phyloP scores from a whole-genome alignment of 1,140 invertebrate genomes.

The Anastrepha obliqua region DNA sequence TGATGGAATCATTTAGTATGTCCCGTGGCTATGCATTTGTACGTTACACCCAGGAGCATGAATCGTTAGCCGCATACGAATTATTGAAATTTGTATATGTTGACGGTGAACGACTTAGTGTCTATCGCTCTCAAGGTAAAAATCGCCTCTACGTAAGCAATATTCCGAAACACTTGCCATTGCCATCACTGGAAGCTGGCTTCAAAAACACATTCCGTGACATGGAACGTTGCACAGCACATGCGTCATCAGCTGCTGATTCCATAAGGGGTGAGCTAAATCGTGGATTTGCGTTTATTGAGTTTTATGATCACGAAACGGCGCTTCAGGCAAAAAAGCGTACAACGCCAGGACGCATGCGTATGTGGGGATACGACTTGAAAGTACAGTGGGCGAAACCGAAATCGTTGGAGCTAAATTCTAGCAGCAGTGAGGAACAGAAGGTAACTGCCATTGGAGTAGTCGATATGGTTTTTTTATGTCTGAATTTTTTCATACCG shows the following conservation, averaged over 20 bases:
- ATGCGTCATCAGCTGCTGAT: background rate
- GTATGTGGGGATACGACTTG: slow-evolving; percentile 56
- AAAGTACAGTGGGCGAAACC: slow-evolving; percentile 57
- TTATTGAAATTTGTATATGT: slow-evolving; percentile 54
- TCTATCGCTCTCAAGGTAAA: slow-evolving; percentile 56
- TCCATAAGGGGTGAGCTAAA: slow-evolving; percentile 21
- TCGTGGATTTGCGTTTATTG: slow-evolving; percentile 58
- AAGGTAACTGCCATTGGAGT: slow-evolving; percentile 3
- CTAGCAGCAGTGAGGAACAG: background rate
- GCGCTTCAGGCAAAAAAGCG: slow-evolving; percentile 57
- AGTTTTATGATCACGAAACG: slow-evolving; percentile 58
- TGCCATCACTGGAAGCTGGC: slow-evolving; percentile 37
- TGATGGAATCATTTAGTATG: slow-evolving; percentile 84
- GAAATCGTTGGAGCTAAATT: slow-evolving; percentile 4
- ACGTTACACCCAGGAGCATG: slow-evolving; percentile 48
- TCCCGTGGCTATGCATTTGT: slow-evolving; percentile 73
- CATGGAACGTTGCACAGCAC: background rate
- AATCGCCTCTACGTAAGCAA: slow-evolving; percentile 55
- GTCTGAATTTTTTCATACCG: background rate
- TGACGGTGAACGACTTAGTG: slow-evolving; percentile 44
- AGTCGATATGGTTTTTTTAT: background rate
- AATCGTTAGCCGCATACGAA: slow-evolving; percentile 55
- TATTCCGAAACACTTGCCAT: slow-evolving; percentile 48
- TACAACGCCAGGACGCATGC: slow-evolving; percentile 45
- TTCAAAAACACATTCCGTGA: slow-evolving; percentile 45